phyloP scores from a whole-genome alignment of 2,113 vertebrate genomes.

The Panthera leo region DNA sequence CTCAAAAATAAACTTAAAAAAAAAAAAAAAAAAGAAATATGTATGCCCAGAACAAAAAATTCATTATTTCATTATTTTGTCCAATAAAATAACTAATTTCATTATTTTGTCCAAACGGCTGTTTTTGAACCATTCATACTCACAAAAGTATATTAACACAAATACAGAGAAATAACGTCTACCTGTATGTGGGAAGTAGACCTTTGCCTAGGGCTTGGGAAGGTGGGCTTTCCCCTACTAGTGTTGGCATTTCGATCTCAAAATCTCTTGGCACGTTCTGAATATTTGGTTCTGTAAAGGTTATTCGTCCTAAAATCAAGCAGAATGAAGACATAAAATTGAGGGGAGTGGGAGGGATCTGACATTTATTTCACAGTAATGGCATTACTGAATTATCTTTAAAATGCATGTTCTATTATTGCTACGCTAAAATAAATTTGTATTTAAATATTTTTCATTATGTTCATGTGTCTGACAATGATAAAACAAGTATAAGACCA shows the following conservation, averaged over 20 bases:
- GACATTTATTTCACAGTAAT: neutral
- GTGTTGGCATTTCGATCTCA: conserved; percentile 93
- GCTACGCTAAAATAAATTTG: conserved; percentile 8
- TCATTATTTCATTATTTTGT: conserved; percentile 12
- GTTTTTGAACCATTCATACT: neutral
- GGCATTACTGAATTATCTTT: conserved; percentile 24
- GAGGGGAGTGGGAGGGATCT: neutral
- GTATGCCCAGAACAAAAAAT: conserved; percentile 13
- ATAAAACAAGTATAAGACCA: conserved; percentile 12
- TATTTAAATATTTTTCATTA: conserved; percentile 22
- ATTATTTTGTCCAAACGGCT: neutral
- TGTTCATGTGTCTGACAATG: neutral
- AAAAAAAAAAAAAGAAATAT: neutral
- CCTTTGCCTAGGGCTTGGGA: conserved; percentile 78
- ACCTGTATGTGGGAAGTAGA: conserved; percentile 75
- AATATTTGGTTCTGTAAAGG: conserved; percentile 96
- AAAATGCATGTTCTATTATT: neutral
- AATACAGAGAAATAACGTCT: conserved; percentile 39
- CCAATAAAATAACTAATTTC: neutral
- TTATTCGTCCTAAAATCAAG: conserved; percentile 90
- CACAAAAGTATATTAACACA: neutral
- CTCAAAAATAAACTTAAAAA: no score
- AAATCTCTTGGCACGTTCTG: conserved; percentile 99
- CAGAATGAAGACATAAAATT: conserved; percentile 55
- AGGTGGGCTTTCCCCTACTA: conserved; percentile 91